Conservation (phyloP, 2,113 vertebrate genomes). For the Mystacornis crossleyi region DNA sequence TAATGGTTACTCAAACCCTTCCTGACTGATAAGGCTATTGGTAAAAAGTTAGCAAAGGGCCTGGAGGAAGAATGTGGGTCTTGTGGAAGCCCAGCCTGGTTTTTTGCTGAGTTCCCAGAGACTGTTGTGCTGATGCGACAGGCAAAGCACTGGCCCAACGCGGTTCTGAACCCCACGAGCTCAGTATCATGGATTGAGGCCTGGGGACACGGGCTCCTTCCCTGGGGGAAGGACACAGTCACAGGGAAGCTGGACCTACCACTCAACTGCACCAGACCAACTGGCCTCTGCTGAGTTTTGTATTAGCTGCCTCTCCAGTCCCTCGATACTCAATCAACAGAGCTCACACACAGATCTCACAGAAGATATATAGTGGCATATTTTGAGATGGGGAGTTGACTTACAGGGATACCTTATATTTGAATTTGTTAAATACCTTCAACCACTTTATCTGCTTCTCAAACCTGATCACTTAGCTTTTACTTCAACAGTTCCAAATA, state of each 20-base stretch:
- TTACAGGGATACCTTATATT: background rate
- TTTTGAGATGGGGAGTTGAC: background rate
- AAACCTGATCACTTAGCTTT: background rate
- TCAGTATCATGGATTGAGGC: accelerated
- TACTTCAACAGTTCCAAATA: background rate
- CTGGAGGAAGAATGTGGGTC: background rate
- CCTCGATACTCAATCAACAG: background rate
- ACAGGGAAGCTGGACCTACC: background rate
- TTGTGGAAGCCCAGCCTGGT: background rate
- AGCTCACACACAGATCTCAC: background rate
- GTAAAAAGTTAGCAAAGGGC: background rate
- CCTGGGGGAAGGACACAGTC: background rate
- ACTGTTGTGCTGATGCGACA: accelerated
- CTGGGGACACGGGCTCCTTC: background rate
- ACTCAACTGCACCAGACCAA: background rate
- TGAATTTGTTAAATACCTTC: background rate
- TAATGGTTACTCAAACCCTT: background rate
- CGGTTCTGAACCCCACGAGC: background rate
- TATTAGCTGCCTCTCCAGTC: background rate
- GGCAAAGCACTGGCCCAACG: accelerated
- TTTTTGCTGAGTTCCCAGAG: background rate
- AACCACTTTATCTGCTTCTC: background rate
- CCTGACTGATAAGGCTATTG: background rate
- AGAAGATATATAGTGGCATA: background rate
- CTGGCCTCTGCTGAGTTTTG: background rate